Conservation (phyloP, 2,888 invertebrate genomes). For the Cosmorhoe ocellata region DNA sequence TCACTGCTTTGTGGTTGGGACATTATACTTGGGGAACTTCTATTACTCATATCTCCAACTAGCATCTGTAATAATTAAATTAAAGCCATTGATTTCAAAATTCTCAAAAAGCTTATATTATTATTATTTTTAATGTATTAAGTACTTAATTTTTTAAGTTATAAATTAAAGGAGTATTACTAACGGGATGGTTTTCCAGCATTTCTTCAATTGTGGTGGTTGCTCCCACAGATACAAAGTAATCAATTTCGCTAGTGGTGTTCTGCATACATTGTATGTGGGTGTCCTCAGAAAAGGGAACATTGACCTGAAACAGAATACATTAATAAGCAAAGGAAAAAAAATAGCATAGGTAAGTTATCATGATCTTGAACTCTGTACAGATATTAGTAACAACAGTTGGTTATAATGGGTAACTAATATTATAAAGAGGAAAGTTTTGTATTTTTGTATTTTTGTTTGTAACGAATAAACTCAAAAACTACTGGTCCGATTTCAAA, state of each 20-base stretch:
- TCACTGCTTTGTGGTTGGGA: constrained; percentile 69
- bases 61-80: constrained; percentile 60
- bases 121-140: too few species aligned
- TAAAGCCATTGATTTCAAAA: too few species aligned
- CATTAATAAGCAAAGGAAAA: too few species aligned
- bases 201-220: constrained; percentile 77
- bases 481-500: too few species aligned
- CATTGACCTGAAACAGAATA: constrained; percentile 78
- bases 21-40: constrained; percentile 66
- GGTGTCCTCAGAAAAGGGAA: constrained; percentile 86
- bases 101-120: not conserved
- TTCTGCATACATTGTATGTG: constrained; percentile 89
- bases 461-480: too few species aligned
- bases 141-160: too few species aligned
- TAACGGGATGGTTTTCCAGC: constrained; percentile 76
- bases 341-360: too few species aligned
- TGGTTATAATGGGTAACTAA: too few species aligned
- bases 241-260: constrained; percentile 89
- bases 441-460: too few species aligned
- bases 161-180: constrained; percentile 28
- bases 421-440: too few species aligned
- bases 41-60: constrained; percentile 68
- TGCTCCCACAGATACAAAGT: constrained; percentile 88
- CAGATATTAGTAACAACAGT: not conserved
- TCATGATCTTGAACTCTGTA: too few species aligned